Evolutionary conservation across 2,797 vertebrate genomes (phyloP), one percentile per base, ranked within the genome.

Genomic region (Pygocentrus nattereri): DNA sequence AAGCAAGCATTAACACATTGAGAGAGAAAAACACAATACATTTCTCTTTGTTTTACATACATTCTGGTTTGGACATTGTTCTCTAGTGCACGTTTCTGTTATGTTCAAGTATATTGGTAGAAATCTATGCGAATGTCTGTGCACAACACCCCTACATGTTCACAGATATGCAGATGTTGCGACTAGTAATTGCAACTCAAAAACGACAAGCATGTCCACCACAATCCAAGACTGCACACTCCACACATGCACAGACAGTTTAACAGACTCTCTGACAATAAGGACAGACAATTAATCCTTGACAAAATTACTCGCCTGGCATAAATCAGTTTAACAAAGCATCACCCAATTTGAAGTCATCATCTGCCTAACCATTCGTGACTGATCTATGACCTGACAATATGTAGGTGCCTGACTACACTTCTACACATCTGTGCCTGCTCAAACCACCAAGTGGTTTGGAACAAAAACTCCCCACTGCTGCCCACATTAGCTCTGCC

Each of bases 261-360:
- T 85, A 88, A 84, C 69, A 83, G 75, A 56, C 82, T 82, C 47
- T 61, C 13, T 23, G 82, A 87, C 84, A 88, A 89, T 85, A 90
- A 87, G 50, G 87, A 82, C 49, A 80, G 56, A 74, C 75, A 84
- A 88, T 90, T 87, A 90, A 84, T 85, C 79, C 31, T 72, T 34
- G 30, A 76, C 85, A 87, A 72, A 90, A 85, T 82, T 79, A 86
- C 70, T 86, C 80, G 50, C 68, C 77, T 80, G 67, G 75, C 81
- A 88, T 90, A 87, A 89, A 90, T 91, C 82, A 88, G 84, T 89
- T 88, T 87, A 90, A 91, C 52, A 38, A 88, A 86, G 86, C 84
- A 82, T 88, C 34, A 78, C 74, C 68, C 87, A 87, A 89, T 84
- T 90, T 72, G 21, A 88, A 87, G 78, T 72, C 84, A 92, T 92